Evolutionary conservation across 1,140 invertebrate genomes (phyloP).

Genomic region (Mycetomoellerius zeteki): DNA sequence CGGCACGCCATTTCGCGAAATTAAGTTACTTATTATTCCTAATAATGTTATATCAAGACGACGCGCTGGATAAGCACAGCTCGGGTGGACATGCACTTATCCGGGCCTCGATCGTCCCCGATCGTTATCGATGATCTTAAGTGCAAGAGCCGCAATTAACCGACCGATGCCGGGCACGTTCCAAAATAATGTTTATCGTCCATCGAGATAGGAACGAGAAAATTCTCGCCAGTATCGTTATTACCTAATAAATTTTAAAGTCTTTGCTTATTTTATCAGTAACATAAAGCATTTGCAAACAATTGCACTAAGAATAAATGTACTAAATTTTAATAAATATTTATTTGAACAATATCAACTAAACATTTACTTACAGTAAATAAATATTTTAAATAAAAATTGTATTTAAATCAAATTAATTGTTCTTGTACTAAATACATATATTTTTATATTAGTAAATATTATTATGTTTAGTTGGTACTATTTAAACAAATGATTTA

Average conservation of each 20-base stretch:
- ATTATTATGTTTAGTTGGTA: too few species aligned
- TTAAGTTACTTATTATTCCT: conserved; percentile 62
- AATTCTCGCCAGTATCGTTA: neutral
- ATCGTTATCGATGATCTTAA: conserved; percentile 50
- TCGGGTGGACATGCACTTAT: conserved; percentile 46
- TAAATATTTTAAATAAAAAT: too few species aligned
- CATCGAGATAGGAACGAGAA: neutral
- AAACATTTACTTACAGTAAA: too few species aligned
- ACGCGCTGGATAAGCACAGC: neutral
- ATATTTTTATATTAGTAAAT: too few species aligned
- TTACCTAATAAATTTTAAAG: neutral
- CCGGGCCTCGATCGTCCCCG: conserved; percentile 31
- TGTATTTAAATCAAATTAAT: too few species aligned
- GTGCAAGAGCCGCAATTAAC: conserved; percentile 49
- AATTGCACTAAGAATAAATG: neutral
- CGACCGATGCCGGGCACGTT: conserved; percentile 45
- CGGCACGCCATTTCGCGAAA: conserved; percentile 33
- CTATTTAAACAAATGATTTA: too few species aligned
- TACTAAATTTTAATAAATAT: too few species aligned
- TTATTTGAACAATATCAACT: too few species aligned
- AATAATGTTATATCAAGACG: conserved; percentile 52
- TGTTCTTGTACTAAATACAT: too few species aligned
- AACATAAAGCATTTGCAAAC: neutral
- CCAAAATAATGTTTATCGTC: conserved; percentile 41
- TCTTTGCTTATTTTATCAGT: neutral